Evolutionary conservation across 2,888 invertebrate genomes (phyloP), one percentile per base, ranked within the genome.

Genomic region (Parnassius orleans): DNA sequence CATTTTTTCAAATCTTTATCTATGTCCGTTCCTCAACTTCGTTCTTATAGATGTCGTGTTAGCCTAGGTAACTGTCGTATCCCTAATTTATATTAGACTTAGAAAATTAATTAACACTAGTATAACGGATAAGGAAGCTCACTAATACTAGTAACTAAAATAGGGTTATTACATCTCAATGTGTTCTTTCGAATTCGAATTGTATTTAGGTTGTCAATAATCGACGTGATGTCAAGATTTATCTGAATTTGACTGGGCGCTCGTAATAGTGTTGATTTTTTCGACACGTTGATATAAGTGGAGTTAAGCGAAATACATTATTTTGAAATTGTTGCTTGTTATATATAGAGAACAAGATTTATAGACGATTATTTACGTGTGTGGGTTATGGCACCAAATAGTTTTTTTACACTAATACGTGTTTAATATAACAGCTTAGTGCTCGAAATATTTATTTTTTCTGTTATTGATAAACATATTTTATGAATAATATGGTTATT

Each of bases 11-110:
- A 82, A 70, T 86, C 87, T 88, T 83, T 78, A 75, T 86, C 88
- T 89, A 86, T 89, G 85, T 90, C 90, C 90, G 86, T 90, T 89
- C 88, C 87, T 90, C 87, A 75, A 88, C 90, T 90, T 91, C 90
- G 75, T 83, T 87, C 90, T 90, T 88, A 86, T 90, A 88, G 84
- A 79, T 90, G 90, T 90, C 88, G 90, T 90, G 84, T 84, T 90
- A 91, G 90, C 77, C 77, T 91, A 90, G 88, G 88, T 89, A 69
- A 81, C 75, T 88, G 90, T 90, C 84, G 90, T 91, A 89, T 89
- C 87, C 87, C 79, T 82, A 69, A 74, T 79, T 77, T 69, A 74
- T 75, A 73, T 81, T 80, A 76, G 73, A 70, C 66, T 70, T 55
- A 9, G 55, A 15, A 48, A 44, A 54, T 54, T 47, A 59, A 41